phyloP scores from a whole-genome alignment of 2,888 invertebrate species.

The Heteromurus nitidus region DNA sequence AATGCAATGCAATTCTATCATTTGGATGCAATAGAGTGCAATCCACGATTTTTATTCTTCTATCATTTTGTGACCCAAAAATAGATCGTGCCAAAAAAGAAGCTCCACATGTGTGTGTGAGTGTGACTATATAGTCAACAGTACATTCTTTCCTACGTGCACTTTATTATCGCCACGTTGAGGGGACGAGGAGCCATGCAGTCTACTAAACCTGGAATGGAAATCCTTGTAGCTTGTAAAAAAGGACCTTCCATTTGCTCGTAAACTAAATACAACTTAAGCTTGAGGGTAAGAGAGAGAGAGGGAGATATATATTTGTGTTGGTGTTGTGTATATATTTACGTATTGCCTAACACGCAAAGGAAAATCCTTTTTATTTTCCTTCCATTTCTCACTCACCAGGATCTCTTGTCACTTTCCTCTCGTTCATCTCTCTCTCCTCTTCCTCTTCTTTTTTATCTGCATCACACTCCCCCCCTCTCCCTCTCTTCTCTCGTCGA shows the following conservation, averaged over 20 bases:
- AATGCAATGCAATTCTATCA: conserved; percentile 5
- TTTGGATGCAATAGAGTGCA: neutral
- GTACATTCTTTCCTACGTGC: too few species aligned
- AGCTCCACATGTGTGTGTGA: neutral
- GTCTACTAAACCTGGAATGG: too few species aligned
- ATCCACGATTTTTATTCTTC: too few species aligned
- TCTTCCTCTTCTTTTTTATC: conserved; percentile 46
- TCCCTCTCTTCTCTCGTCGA: neutral
- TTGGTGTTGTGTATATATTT: too few species aligned
- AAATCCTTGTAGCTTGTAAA: too few species aligned
- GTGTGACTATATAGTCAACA: neutral
- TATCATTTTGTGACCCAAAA: neutral
- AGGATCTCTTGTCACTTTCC: conserved; percentile 67
- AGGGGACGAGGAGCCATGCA: conserved; percentile 48
- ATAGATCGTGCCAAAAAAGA: neutral
- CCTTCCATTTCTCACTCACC: conserved; percentile 66
- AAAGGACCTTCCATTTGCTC: too few species aligned
- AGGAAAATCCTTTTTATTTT: conserved; percentile 67
- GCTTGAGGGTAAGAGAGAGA: too few species aligned
- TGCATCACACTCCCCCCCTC: conserved; percentile 8
- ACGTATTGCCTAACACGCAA: conserved; percentile 28
- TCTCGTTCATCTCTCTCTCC: conserved; percentile 60
- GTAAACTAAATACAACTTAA: too few species aligned
- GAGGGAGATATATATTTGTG: too few species aligned
- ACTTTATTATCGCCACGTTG: neutral